Conservation (phyloP, 2,888 invertebrate species). For the Apotomis turbidana region DNA sequence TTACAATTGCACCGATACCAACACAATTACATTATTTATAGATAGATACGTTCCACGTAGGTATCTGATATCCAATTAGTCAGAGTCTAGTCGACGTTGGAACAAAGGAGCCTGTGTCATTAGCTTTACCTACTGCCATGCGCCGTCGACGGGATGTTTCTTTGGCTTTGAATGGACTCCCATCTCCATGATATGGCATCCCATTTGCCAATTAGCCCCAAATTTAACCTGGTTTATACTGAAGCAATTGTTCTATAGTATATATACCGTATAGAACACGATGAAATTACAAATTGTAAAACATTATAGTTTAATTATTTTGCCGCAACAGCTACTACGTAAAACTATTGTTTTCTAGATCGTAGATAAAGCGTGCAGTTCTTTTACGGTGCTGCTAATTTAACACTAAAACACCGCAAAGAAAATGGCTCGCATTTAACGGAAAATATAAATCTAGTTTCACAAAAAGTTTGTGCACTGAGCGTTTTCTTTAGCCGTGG, state of each 20-base stretch:
- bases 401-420: slow-evolving; percentile 41
- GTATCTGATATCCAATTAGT: slow-evolving; percentile 28
- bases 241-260: neutral
- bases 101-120: slow-evolving; percentile 33
- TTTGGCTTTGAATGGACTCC: slow-evolving; percentile 17
- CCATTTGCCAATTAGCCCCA: slow-evolving; percentile 29
- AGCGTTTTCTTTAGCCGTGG: slow-evolving; percentile 50
- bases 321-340: slow-evolving; percentile 10
- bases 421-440: slow-evolving; percentile 49
- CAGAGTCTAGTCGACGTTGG: slow-evolving; percentile 12
- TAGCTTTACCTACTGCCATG: slow-evolving; percentile 20
- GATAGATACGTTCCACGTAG: neutral
- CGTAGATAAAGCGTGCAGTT: slow-evolving; percentile 39
- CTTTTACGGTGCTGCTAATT: slow-evolving; percentile 48
- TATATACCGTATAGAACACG: too few species aligned
- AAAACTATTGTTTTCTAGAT: slow-evolving; percentile 20
- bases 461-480: slow-evolving; percentile 54
- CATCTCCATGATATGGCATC: slow-evolving; percentile 20
- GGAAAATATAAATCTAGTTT: slow-evolving; percentile 65
- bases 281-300: neutral
- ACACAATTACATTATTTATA: neutral
- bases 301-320: slow-evolving; percentile 8
- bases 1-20: slow-evolving; percentile 4
- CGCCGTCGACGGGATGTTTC: slow-evolving; percentile 18
- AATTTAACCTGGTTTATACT: neutral